Base-by-base conservation (phyloP, 2,113 vertebrate species). In the Chloebia gouldiae region DNA sequence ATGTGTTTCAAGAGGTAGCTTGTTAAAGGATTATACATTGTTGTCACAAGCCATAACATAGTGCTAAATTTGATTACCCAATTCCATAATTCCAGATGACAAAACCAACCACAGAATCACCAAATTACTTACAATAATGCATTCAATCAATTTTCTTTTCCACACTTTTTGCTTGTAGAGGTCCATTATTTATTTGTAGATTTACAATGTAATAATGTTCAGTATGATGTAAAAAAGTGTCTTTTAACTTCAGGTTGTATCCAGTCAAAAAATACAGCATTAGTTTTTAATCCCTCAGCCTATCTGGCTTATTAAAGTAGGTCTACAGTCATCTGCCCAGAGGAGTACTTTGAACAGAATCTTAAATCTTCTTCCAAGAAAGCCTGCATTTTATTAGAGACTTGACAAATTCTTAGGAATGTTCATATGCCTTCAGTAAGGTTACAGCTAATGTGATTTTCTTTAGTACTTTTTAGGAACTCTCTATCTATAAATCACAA, bases 351-450 rank as follows among this genome's bases (percentile, higher is more conserved):
- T 49, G 20, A 87, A 53, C 13, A 90, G 70, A 82, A 72, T 81
- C 54, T 79, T 89, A 83, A 87, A 85, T 92, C 70, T 71, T 20
- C 53, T 94, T 95, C 66, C 73, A 92, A 83, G 61, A 91, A 75
- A 71, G 21, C 15, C 61, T 96, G 6, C 39, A 8, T 64, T 85
- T 93, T 83, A 53, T 89, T 70, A 72, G 23, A 42, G n/a, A 40
- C 31, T 77, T 86, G 47, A 35, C 42, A 91, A 31, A 60, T 57
- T 72, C 51, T 59, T 72, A 31, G 33, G 33, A 76, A 54, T 51
- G 15, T 51, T 80, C n/a, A 19, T 73, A 39, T 1, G 5, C 42
- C 15, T 88, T 86, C 85, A 64, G 8, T 71, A 49, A 64, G 9
- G 4, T 79, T 92, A 90, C 49, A 54, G 51, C 59, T 72, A 84